phyloP scores from a whole-genome alignment of 2,113 vertebrate species.

The Atrichornis clamosus region DNA sequence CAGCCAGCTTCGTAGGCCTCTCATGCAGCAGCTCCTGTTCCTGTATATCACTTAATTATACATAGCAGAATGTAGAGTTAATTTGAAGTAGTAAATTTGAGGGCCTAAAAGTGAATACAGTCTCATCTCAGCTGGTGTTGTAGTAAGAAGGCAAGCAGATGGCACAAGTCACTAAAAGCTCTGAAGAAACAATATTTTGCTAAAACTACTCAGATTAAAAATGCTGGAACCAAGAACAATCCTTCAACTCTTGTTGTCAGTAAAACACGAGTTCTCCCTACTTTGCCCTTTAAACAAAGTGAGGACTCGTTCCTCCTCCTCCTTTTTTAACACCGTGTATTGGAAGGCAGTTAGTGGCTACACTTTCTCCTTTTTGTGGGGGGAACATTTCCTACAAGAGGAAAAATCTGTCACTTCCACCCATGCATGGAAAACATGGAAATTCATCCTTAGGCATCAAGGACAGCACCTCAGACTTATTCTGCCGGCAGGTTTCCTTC shows the following conservation, averaged over 20 bases:
- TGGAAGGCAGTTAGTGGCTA: not conserved
- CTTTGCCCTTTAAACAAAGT: not conserved
- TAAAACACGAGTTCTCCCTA: not conserved
- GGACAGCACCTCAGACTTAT: not conserved
- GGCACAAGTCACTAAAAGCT: not conserved
- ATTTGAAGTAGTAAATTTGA: not conserved
- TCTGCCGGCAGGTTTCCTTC: not conserved
- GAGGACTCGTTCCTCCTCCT: not conserved
- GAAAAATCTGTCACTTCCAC: not conserved
- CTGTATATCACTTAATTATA: rapidly evolving
- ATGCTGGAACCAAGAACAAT: not conserved
- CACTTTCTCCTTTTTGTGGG: rapidly evolving
- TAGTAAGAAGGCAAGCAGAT: not conserved
- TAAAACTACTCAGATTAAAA: not conserved
- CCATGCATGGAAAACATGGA: not conserved
- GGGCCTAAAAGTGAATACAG: not conserved
- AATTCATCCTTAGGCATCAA: not conserved
- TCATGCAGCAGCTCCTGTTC: not conserved
- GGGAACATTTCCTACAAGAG: not conserved
- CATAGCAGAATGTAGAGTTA: not conserved
- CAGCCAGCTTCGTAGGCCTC: not conserved
- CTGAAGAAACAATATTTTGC: not conserved
- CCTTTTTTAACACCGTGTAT: not conserved
- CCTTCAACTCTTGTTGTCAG: not conserved
- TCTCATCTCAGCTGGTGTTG: not conserved